Base-by-base conservation (phyloP, 2,797 vertebrate genomes). In the Coccyzus lansbergi region DNA sequence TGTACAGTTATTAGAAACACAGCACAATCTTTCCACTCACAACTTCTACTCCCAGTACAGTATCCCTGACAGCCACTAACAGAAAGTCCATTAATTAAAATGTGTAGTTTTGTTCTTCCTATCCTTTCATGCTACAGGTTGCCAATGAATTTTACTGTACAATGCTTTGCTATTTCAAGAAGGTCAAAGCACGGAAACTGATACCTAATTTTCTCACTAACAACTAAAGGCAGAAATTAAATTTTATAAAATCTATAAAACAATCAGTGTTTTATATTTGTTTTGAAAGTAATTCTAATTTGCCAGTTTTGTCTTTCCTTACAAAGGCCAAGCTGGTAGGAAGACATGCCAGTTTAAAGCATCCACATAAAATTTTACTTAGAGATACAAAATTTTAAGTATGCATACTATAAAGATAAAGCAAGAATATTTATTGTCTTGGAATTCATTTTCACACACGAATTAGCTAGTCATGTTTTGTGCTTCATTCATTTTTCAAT, bases 1-100 rank as follows among this genome's bases (percentile, higher is more conserved):
- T 55, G 44, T 53, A 42, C 52, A 86, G 52, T 79, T 86, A 72
- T 53, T 79, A 76, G 67, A 91, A 92, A 93, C 90, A 78, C 38
- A 0, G 56, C 70, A 67, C 38, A 42, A 34, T 59, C 44, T 67
- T 93, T 63, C 70, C 76, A 60, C 36, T 80, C 70, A 49, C 0
- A 21, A 36, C 51, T 83, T 93, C 48, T 85, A 38, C 20, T 81
- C 40, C 28, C 77, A 84, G 74, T 33, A 75, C 28, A 78, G 62
- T 3, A 20, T 79, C 38, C 80, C 56, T 71, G n/a, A 60, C 6
- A 75, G 48, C 2, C 76, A 40, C 42, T 91, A 87, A 65, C 6
- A 76, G 34, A 86, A 95, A 93, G 49, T 7, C 24, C 69, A 24
- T 42, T 71, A 24, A 36, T 78, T 64, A 55, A 83, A 92, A 81